Evolutionary conservation across 2,888 invertebrate genomes (phyloP).

Genomic region (Philereme transversata): DNA sequence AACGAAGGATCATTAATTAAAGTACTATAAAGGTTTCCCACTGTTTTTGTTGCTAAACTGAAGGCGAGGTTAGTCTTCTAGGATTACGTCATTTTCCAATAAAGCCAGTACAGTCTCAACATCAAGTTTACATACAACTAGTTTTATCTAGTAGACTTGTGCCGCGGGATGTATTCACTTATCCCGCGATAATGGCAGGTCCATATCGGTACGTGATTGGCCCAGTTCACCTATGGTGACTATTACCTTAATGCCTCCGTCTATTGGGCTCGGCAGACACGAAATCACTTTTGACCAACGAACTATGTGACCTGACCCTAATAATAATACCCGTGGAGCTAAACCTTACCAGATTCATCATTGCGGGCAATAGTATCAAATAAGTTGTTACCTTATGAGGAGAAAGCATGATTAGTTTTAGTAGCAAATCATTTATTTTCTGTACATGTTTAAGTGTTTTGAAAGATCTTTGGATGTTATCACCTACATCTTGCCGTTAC

Average conservation of each 20-base stretch:
- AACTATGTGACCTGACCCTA: slow-evolving; percentile 37
- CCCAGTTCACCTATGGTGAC: slow-evolving; percentile 53
- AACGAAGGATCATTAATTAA: slow-evolving; percentile 53
- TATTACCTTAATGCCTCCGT: slow-evolving; percentile 33
- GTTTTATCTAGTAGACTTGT: slow-evolving; percentile 25
- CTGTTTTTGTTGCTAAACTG: slow-evolving; percentile 58
- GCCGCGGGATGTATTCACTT: slow-evolving; percentile 39
- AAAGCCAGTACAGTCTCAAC: slow-evolving; percentile 27
- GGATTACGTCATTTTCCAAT: slow-evolving; percentile 65
- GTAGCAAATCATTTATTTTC: neutral
- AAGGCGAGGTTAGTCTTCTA: slow-evolving; percentile 54
- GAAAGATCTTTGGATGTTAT: no score
- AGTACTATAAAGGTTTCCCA: slow-evolving; percentile 56
- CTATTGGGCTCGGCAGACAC: slow-evolving; percentile 64
- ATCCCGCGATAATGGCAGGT: slow-evolving; percentile 65
- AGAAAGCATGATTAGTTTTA: neutral
- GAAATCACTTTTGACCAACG: slow-evolving; percentile 67
- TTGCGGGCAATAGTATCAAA: slow-evolving; percentile 13
- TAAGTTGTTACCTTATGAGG: slow-evolving; percentile 7
- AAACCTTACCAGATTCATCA: slow-evolving; percentile 24
- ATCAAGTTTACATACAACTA: slow-evolving; percentile 19
- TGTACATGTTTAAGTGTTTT: no score
- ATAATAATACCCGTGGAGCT: slow-evolving; percentile 20
- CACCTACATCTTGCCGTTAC: no score
- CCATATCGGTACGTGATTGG: slow-evolving; percentile 70